phyloP scores from a whole-genome alignment of 2,888 invertebrate species.

The Melitaea athalia region DNA sequence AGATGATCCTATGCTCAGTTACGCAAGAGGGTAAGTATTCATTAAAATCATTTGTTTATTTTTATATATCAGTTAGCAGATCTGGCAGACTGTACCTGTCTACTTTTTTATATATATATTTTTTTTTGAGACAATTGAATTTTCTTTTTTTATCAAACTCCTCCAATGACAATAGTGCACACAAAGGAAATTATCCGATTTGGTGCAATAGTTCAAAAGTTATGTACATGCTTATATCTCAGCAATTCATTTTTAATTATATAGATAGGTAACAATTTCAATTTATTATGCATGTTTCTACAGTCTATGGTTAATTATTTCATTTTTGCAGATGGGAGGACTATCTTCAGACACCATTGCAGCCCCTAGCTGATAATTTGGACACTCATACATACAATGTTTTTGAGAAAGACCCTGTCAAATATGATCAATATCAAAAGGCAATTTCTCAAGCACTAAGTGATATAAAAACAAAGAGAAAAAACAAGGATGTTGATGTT shows the following conservation, averaged over 20 bases:
- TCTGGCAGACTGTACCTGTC: not conserved
- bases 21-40: slow-evolving; percentile 69
- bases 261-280: no score
- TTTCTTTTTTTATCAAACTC: no score
- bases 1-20: slow-evolving; percentile 73
- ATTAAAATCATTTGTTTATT: not conserved
- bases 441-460: slow-evolving; percentile 89
- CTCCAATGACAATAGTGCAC: no score
- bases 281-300: no score
- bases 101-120: no score
- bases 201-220: no score
- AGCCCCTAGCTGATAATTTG: slow-evolving; percentile 97
- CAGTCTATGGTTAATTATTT: slow-evolving; percentile 6
- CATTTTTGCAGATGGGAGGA: slow-evolving; percentile 90
- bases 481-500: slow-evolving; percentile 34
- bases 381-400: slow-evolving; percentile 98
- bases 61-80: not conserved
- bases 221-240: no score
- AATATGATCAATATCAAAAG: slow-evolving; percentile 93
- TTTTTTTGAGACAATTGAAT: no score
- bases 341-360: slow-evolving; percentile 93
- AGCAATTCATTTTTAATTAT: no score
- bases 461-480: slow-evolving; percentile 70
- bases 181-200: no score
- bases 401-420: slow-evolving; percentile 98